These are phyloP conservation scores for Sphaerophoria rueppellii DNA, from an alignment of 2,888 invertebrate species.

Conservation along the genomic window DNA sequence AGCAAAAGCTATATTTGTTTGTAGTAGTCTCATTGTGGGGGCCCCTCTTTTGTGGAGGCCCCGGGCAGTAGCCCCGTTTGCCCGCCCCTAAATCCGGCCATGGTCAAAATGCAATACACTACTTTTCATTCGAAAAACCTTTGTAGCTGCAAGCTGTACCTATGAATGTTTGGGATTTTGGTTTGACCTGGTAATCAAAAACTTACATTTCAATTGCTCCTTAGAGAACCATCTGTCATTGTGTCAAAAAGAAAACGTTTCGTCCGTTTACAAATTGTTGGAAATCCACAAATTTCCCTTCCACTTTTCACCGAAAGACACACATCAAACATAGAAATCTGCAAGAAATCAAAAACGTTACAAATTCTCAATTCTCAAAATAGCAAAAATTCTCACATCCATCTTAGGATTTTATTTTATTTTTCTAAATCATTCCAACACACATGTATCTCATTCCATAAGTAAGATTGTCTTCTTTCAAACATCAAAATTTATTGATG, in stretches of 20 bases:
- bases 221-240: slow-evolving; percentile 47
- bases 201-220: not conserved
- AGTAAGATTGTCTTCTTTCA: slow-evolving; percentile 48
- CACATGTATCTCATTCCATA: not conserved
- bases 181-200: no score
- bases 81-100: no score
- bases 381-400: slow-evolving; percentile 53
- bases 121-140: no score
- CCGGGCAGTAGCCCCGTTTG: no score
- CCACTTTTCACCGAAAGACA: slow-evolving; percentile 16
- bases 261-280: slow-evolving; percentile 62
- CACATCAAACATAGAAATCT: slow-evolving; percentile 14
- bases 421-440: not conserved
- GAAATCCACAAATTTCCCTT: not conserved
- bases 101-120: no score
- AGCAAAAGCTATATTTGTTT: no score
- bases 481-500: slow-evolving; percentile 70
- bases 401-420: slow-evolving; percentile 38
- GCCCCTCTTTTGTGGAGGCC: no score
- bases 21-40: no score
- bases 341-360: slow-evolving; percentile 43
- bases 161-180: no score
- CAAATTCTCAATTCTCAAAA: slow-evolving; percentile 33
- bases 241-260: slow-evolving; percentile 24
- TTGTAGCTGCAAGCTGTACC: no score